Percentiles rank a stretch among this genome's conserved stretches.
Conservation (phyloP, 2,797 vertebrate species). For the Odontamblyopus lacepedii region DNA sequence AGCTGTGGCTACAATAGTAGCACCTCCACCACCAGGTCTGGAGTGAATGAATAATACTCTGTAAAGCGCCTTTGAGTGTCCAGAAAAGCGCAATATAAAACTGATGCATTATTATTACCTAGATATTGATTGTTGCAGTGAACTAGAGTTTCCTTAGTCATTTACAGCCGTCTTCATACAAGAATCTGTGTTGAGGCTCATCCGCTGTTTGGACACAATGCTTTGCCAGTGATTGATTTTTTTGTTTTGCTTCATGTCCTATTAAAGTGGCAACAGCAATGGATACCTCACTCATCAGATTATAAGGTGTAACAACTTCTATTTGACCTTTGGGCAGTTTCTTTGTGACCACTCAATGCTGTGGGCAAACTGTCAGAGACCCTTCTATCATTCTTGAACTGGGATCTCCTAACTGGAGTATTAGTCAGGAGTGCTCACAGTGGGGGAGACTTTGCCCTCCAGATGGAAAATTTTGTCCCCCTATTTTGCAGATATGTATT, state of each 20-base stretch:
- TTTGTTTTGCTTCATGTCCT: slow-evolving; percentile 37
- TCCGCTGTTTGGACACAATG: slow-evolving; percentile 1
- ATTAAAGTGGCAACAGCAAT: slow-evolving; percentile 39
- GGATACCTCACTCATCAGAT: slow-evolving; percentile 34
- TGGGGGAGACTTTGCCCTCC: no score
- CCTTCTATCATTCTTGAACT: not conserved
- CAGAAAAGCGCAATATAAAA: no score
- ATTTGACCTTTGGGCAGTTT: not conserved
- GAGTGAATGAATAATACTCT: no score
- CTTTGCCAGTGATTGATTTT: slow-evolving; percentile 63
- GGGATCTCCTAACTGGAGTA: not conserved
- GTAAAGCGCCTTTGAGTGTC: no score
- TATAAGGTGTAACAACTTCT: slow-evolving; percentile 17
- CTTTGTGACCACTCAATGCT: not conserved
- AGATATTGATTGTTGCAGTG: no score
- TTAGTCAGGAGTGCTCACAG: no score
- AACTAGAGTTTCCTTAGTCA: no score
- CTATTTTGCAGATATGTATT: no score
- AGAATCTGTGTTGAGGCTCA: not conserved
- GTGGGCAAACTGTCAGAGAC: not conserved
- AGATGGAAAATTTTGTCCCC: no score
- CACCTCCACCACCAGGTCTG: no score
- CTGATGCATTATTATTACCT: no score
- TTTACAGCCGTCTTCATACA: not conserved
- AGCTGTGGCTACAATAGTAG: no score